Conservation (phyloP, 2,113 vertebrate species). For the Elgaria multicarinata region DNA sequence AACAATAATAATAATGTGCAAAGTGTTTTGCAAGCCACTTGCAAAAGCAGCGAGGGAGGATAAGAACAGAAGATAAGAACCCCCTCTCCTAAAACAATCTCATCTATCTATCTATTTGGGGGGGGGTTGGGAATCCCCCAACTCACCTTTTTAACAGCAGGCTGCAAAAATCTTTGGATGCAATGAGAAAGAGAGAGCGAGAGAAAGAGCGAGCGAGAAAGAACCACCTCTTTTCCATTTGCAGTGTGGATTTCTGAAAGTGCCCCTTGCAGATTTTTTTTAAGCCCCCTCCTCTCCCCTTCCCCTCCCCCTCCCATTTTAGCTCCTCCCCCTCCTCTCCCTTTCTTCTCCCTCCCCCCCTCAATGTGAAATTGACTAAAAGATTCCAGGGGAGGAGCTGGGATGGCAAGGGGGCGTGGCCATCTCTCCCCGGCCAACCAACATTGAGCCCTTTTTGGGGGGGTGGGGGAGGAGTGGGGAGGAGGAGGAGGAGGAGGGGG, state of each 20-base stretch:
- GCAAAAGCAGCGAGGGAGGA: no score
- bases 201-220: no score
- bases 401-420: not conserved
- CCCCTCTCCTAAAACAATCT: no score
- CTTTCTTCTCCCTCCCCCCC: not conserved
- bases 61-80: no score
- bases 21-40: no score
- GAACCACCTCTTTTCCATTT: not conserved
- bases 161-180: not conserved
- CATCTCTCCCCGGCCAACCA: conserved; percentile 20
- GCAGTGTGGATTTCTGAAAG: not conserved
- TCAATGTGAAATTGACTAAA: not conserved
- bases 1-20: no score
- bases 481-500: not conserved
- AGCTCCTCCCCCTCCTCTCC: not conserved
- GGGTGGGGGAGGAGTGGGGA: not conserved
- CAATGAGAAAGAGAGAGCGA: not conserved
- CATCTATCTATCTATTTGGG: not conserved
- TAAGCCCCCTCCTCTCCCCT: not conserved
- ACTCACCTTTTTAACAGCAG: not conserved
- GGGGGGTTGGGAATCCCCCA: not conserved
- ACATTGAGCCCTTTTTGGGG: not conserved
- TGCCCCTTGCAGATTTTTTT: not conserved
- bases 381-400: not conserved
- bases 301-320: not conserved